Percentiles rank a stretch among this genome's conserved stretches.
phyloP scores from a whole-genome alignment of 2,113 vertebrate species.

The Aix galericulata region DNA sequence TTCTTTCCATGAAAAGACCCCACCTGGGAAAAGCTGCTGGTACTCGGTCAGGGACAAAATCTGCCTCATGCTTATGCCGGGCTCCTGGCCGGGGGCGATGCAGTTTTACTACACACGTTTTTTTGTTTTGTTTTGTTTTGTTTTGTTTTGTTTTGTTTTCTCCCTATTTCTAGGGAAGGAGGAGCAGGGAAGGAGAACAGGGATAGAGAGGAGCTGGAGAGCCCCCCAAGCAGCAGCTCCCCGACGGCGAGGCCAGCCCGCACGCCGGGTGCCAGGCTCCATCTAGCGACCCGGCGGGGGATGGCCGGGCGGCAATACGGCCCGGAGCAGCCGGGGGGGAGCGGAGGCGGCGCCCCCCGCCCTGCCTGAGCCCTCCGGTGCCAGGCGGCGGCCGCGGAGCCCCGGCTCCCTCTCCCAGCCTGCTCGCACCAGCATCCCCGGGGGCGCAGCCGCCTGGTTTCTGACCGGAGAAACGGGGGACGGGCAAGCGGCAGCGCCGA shows the following conservation, averaged over 20 bases:
- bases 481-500: too few species aligned
- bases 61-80: background rate
- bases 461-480: background rate
- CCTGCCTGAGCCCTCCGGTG: background rate
- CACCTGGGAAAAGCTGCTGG: background rate
- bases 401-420: too few species aligned
- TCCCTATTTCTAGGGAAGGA: background rate
- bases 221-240: background rate
- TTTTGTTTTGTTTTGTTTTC: too few species aligned
- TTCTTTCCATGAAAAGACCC: background rate
- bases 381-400: background rate
- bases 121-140: too few species aligned
- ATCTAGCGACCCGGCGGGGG: constrained; percentile 42
- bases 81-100: background rate
- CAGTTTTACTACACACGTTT: background rate
- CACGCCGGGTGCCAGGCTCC: constrained; percentile 39
- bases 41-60: background rate
- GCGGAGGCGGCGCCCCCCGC: too few species aligned
- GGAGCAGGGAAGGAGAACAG: too few species aligned
- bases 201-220: background rate
- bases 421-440: background rate
- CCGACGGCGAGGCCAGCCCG: background rate
- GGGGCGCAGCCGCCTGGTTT: too few species aligned
- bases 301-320: background rate
- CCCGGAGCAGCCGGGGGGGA: background rate